Base-by-base conservation (phyloP, 2,888 invertebrate species). In the Eupithecia centaureata region DNA sequence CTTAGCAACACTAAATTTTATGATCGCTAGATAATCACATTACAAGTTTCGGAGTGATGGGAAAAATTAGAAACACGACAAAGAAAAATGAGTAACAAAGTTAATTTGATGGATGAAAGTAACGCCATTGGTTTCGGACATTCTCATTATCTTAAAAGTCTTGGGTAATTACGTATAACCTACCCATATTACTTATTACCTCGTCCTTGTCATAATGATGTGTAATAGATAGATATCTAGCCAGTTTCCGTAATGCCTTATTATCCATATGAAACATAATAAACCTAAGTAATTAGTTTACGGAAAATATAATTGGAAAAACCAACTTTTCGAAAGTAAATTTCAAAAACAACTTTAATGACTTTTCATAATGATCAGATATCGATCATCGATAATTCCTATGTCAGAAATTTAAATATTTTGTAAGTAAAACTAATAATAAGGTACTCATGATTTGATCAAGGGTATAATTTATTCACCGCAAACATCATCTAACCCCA, bases 121-220 rank as follows among this genome's bases (percentile, higher is more conserved):
- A 4, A 30, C 30, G 28, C 51, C 51, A 52, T 27, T 30, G 56
- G 56, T n/a, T 30, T 10, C 10, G 18, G 28, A n/a, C 30, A 52
- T n/a, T 13, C 51, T 52, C 61, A 51, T 61, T 52, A 61, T 56
- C 30, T 25, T 52, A 52, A 52, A 52, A 52, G 25, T 27, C 52
- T 52, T 42, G 8, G 42, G 18, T 18, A 18, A 42, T 18, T 42
- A 42, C 0, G 38, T 38, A 38, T n/a, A n/a, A n/a, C 18, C 22
- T 22, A 22, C 47, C 47, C 47, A 3, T 47, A 10, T 10, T 42
- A 18, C 42, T 22, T 42, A 42, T 15, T n/a, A n/a, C 18, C 18
- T 10, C 7, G 47, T 15, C 27, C 15, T 52, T 7, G 15, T 2
- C 15, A 27, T 47, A 47, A 22, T 47, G 18, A 22, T 12, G 47